phyloP scores from a whole-genome alignment of 2,888 invertebrate genomes.

The Hermaeophaga mercurialis region DNA sequence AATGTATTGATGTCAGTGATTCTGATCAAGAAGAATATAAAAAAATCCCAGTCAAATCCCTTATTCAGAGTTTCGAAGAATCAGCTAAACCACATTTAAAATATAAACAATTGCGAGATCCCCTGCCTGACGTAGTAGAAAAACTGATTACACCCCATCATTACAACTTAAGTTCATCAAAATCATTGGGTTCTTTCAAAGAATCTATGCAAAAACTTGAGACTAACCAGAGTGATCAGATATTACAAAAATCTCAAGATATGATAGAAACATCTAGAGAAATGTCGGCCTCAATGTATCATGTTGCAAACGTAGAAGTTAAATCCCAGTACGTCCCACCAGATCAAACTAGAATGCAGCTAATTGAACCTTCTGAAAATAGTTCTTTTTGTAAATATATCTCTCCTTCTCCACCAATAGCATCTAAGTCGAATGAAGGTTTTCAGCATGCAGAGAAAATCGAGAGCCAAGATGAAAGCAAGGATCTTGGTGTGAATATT shows the following conservation, averaged over 20 bases:
- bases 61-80: constrained; percentile 68
- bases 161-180: constrained; percentile 11
- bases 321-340: constrained; percentile 50
- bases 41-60: constrained; percentile 57
- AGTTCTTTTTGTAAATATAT: constrained; percentile 55
- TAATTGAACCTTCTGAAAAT: constrained; percentile 48
- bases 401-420: constrained; percentile 32
- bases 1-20: constrained; percentile 3
- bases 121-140: constrained; percentile 50
- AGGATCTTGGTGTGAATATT: constrained; percentile 31
- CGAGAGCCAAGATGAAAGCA: constrained; percentile 36
- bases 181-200: constrained; percentile 7
- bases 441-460: constrained; percentile 32
- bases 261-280: constrained; percentile 48
- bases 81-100: constrained; percentile 63
- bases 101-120: constrained; percentile 60
- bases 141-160: constrained; percentile 38
- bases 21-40: constrained; percentile 51
- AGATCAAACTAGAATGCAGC: constrained; percentile 39
- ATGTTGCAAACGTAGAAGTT: constrained; percentile 53
- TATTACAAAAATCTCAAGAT: constrained; percentile 6
- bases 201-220: constrained; percentile 12
- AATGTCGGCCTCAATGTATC: constrained; percentile 53
- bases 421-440: constrained; percentile 29
- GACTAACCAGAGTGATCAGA: constrained; percentile 2